These are phyloP conservation scores for Saccostrea cuccullata DNA, from an alignment of 1,140 invertebrate genomes.

Conservation along the genomic window DNA sequence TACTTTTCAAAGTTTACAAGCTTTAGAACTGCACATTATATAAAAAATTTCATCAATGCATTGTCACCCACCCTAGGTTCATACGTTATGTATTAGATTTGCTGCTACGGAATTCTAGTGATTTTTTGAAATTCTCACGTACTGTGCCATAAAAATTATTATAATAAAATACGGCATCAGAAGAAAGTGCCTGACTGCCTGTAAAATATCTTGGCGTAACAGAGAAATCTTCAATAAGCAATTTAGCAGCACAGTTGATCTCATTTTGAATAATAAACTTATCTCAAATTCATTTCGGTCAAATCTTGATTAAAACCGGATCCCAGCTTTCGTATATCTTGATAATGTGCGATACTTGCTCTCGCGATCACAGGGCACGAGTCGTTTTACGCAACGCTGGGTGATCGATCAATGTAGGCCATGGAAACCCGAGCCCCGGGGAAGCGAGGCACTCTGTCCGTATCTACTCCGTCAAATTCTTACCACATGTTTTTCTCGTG, in stretches of 20 bases:
- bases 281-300: slow-evolving; percentile 35
- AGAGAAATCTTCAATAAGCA: slow-evolving; percentile 16
- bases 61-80: too few species aligned
- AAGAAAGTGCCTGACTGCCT: neutral
- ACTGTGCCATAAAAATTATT: neutral
- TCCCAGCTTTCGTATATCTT: slow-evolving; percentile 21
- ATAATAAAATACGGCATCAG: neutral
- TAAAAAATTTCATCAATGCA: too few species aligned
- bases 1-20: too few species aligned
- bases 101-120: neutral
- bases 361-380: slow-evolving; percentile 3
- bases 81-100: too few species aligned
- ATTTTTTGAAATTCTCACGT: slow-evolving; percentile 24
- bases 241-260: slow-evolving; percentile 29
- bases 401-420: slow-evolving; percentile 10
- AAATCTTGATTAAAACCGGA: slow-evolving; percentile 33
- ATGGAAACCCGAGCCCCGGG: slow-evolving; percentile 21
- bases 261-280: slow-evolving; percentile 32
- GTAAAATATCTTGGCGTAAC: slow-evolving; percentile 18
- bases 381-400: slow-evolving; percentile 8
- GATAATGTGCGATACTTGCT: slow-evolving; percentile 30
- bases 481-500: slow-evolving; percentile 40
- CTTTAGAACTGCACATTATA: too few species aligned
- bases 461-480: slow-evolving; percentile 27
- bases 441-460: slow-evolving; percentile 20